These are phyloP conservation scores for Cylloceria caligata DNA, from an alignment of 2,888 invertebrate species.

Conservation along the genomic window DNA sequence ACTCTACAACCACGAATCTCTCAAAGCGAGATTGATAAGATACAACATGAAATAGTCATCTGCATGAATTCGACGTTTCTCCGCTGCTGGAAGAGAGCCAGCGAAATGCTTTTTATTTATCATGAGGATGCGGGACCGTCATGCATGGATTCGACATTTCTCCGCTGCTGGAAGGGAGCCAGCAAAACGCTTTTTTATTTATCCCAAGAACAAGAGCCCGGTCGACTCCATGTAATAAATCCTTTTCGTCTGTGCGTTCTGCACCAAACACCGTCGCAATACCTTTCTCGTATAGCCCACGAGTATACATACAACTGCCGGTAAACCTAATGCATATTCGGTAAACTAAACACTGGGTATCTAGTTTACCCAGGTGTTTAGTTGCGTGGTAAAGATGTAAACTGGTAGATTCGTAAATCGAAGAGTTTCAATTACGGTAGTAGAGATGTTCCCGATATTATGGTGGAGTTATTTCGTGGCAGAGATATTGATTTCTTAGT, in stretches of 20 bases:
- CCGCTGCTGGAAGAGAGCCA: constrained; percentile 51
- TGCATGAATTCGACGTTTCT: constrained; percentile 36
- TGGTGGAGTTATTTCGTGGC: too few species aligned
- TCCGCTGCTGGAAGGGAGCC: constrained; percentile 50
- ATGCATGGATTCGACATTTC: constrained; percentile 36
- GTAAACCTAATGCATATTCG: too few species aligned
- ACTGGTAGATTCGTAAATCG: too few species aligned
- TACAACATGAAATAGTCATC: constrained; percentile 41
- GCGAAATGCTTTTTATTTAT: constrained; percentile 42
- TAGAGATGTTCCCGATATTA: too few species aligned
- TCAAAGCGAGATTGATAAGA: constrained; percentile 52
- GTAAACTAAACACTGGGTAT: too few species aligned
- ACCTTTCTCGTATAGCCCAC: neutral
- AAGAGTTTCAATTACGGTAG: too few species aligned
- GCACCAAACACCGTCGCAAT: constrained; percentile 9
- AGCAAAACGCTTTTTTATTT: constrained; percentile 44
- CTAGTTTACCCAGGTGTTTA: too few species aligned
- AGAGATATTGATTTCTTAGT: too few species aligned
- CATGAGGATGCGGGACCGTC: constrained; percentile 20
- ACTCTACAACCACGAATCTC: constrained; percentile 34
- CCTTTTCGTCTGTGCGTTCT: constrained; percentile 25
- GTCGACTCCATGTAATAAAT: constrained; percentile 49
- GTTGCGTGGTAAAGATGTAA: too few species aligned
- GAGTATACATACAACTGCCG: neutral
- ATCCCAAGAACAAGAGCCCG: constrained; percentile 18